Evolutionary conservation across 2,888 invertebrate species (phyloP), one percentile per base, ranked within the genome.

Genomic region (Coenonympha glycerion): DNA sequence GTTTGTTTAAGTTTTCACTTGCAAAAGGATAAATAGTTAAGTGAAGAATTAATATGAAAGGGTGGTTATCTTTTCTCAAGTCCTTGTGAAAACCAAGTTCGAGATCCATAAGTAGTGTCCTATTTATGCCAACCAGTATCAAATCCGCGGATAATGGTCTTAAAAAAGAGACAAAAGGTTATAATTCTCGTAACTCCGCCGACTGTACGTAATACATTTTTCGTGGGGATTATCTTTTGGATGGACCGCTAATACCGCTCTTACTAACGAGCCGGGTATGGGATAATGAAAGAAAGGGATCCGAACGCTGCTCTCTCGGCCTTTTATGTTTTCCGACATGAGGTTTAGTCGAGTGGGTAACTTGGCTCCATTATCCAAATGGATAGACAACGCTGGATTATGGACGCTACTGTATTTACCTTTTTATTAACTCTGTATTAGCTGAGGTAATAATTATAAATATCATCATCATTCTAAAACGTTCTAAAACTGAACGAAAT

Each of bases 81-180:
- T n/a, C n/a, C n/a, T n/a, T n/a, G n/a, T n/a, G n/a, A n/a, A n/a
- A n/a, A n/a, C n/a, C n/a, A 21, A 36, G 6, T 22, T 50, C 50
- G 47, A 47, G 30, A 22, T 41, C 5, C 31, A 26, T 5, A 50
- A 37, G 53, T 50, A 53, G 24, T 1, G 11, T 11, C 34, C 30
- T 51, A 47, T 51, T 53, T 49, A 45, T 45, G 31, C 44, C 40
- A 40, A 41, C 47, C 46, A 39, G 37, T 49, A 47, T 41, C 26
- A 50, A 53, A 51, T 56, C 48, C 49, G 15, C 18, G 34, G 49
- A 45, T 50, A 56, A 52, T 50, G 39, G 51, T 45, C 49, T 49
- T 47, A 56, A 47, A 56, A n/a, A 52, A 49, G 52, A 49, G 36
- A 55, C 56, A 56, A 56, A 54, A 44, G 56, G 47, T 54, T 26